phyloP scores from a whole-genome alignment of 2,888 invertebrate genomes.

The Galeruca laticollis region DNA sequence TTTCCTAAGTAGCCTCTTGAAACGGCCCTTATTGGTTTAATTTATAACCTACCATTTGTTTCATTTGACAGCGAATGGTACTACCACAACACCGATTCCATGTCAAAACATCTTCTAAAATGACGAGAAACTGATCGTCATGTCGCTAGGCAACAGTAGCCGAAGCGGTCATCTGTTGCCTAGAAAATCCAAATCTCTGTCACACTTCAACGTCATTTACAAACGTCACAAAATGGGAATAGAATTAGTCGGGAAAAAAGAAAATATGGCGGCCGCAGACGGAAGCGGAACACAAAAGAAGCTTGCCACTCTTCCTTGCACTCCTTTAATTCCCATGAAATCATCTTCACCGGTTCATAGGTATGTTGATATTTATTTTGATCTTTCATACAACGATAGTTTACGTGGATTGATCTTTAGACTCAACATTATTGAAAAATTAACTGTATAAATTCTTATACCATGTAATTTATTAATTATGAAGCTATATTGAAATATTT shows the following conservation, averaged over 20 bases:
- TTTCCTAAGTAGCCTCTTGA: too few relatives aligned
- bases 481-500: too few relatives aligned
- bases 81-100: background rate
- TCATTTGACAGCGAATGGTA: background rate
- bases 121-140: slow-evolving; percentile 13
- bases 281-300: slow-evolving; percentile 20
- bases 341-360: slow-evolving; percentile 34
- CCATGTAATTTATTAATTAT: too few relatives aligned
- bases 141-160: slow-evolving; percentile 48
- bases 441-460: too few relatives aligned
- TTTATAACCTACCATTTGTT: too few relatives aligned
- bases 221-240: slow-evolving; percentile 50
- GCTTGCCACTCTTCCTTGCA: slow-evolving; percentile 10
- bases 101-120: background rate
- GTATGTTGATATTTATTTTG: background rate
- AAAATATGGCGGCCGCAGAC: slow-evolving; percentile 15
- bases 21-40: too few relatives aligned
- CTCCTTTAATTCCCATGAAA: slow-evolving; percentile 49
- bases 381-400: background rate
- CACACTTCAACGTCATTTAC: slow-evolving; percentile 49
- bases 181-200: slow-evolving; percentile 47
- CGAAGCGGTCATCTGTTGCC: slow-evolving; percentile 45
- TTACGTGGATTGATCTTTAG: too few relatives aligned
- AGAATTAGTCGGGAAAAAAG: slow-evolving; percentile 28
- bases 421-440: too few relatives aligned